Evolutionary conservation across 2,797 vertebrate species (phyloP).

Genomic region (Sebastes diploproa): DNA sequence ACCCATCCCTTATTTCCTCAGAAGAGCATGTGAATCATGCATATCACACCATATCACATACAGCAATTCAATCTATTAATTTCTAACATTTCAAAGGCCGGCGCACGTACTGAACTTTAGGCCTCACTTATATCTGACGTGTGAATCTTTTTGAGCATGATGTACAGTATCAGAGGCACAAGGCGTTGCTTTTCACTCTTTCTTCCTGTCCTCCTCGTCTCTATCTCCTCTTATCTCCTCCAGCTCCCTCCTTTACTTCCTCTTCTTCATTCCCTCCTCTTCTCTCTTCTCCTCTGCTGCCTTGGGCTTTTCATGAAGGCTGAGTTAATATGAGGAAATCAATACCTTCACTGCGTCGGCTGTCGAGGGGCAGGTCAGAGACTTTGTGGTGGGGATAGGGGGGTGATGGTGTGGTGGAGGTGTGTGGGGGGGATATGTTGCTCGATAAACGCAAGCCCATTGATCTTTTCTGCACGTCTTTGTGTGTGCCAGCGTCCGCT

Average conservation of each 20-base stretch:
- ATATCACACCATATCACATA: neutral
- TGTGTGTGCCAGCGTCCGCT: slow-evolving; percentile 18
- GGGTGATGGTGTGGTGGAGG: neutral
- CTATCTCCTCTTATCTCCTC: slow-evolving; percentile 27
- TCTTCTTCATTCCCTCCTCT: neutral
- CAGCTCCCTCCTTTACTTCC: neutral
- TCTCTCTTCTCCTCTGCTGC: slow-evolving; percentile 28
- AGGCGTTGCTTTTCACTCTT: slow-evolving; percentile 16
- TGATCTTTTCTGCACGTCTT: slow-evolving; percentile 52
- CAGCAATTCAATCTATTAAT: neutral
- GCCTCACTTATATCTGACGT: slow-evolving; percentile 30
- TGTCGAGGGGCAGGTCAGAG: slow-evolving; percentile 41
- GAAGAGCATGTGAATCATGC: neutral
- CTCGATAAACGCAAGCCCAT: slow-evolving; percentile 56
- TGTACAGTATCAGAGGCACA: slow-evolving; percentile 27
- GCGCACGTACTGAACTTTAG: slow-evolving; percentile 2
- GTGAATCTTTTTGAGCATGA: slow-evolving; percentile 34
- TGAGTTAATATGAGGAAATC: slow-evolving; percentile 71
- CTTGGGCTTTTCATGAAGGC: slow-evolving; percentile 54
- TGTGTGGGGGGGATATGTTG: slow-evolving; percentile 13
- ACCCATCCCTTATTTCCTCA: neutral
- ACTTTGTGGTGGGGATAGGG: slow-evolving; percentile 13
- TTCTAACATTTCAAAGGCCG: slow-evolving; percentile 39
- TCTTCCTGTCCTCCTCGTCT: neutral
- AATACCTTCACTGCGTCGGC: slow-evolving; percentile 44